A percentile compares a stretch with the other conserved stretches of the same genome.
These are phyloP conservation scores for Tiliqua scincoides DNA, from an alignment of 2,113 vertebrate genomes.

Conservation along the genomic window DNA sequence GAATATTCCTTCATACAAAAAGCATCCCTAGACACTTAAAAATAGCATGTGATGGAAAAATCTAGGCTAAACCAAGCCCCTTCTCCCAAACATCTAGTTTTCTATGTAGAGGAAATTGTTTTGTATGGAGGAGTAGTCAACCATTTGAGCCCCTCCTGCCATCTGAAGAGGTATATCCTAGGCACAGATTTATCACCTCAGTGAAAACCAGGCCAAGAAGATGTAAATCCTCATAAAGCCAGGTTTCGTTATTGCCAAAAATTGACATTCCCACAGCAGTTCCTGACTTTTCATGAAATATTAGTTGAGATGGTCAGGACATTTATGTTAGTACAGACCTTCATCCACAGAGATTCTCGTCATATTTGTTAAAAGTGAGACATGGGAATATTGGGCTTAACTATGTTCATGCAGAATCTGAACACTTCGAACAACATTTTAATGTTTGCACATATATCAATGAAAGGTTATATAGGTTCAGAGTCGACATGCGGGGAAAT, in stretches of 20 bases:
- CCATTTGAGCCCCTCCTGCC: not conserved
- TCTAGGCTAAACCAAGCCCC: not conserved
- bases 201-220: not conserved
- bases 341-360: not conserved
- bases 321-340: not conserved
- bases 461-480: not conserved
- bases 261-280: rapidly evolving
- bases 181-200: not conserved
- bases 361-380: not conserved
- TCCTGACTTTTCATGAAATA: not conserved
- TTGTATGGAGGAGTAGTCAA: not conserved
- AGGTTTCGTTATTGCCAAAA: not conserved
- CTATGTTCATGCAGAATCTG: constrained; percentile 3
- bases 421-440: constrained; percentile 17
- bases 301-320: not conserved
- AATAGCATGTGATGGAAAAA: not conserved
- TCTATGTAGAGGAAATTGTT: not conserved
- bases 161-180: not conserved
- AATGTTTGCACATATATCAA: constrained; percentile 26
- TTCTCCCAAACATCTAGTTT: not conserved
- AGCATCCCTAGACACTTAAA: not conserved
- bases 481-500: not conserved
- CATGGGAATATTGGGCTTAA: not conserved
- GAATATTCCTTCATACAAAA: not conserved
- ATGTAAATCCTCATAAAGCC: not conserved